Evolutionary conservation across 64 coral and sea anemone genomes (phyloP).

Genomic region (Stichodactyla helianthus): DNA sequence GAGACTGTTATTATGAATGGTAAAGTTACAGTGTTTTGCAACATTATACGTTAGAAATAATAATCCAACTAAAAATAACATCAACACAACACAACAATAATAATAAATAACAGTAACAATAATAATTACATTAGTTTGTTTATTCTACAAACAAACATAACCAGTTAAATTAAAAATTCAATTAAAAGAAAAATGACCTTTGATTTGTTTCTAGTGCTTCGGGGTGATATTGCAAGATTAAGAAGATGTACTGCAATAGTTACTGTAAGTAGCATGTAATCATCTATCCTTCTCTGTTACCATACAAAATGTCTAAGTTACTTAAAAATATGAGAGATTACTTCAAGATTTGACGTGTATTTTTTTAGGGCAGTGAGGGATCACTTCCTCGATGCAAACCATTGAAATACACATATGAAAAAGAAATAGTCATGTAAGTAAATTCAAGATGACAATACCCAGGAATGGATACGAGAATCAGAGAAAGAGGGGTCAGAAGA

Average conservation of each 20-base stretch:
- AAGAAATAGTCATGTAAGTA: conserved; percentile 98
- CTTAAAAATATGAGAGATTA: neutral
- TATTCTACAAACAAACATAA: too few relatives aligned
- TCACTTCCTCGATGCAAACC: conserved; percentile 90
- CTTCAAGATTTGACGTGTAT: neutral
- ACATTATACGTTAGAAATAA: neutral
- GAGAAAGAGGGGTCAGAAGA: neutral
- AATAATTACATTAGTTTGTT: too few relatives aligned
- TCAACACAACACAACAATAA: too few relatives aligned
- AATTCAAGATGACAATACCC: neutral
- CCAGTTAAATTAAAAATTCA: too few relatives aligned
- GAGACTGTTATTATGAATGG: conserved; percentile 99
- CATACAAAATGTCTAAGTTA: too few relatives aligned
- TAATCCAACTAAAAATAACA: too few relatives aligned
- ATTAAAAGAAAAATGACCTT: too few relatives aligned
- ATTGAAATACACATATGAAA: conserved; percentile 98
- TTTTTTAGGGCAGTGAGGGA: conserved; percentile 79
- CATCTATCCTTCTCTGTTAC: neutral
- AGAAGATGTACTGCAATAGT: conserved; percentile 87
- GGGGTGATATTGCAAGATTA: conserved; percentile 93
- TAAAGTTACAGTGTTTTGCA: conserved; percentile 10
- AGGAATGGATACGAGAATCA: too few relatives aligned
- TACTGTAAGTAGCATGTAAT: conserved; percentile 44
- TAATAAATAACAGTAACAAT: too few relatives aligned
- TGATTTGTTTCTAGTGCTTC: conserved; percentile 57